phyloP scores from a whole-genome alignment of 2,888 invertebrate species.

The Marronus borbonicus region DNA sequence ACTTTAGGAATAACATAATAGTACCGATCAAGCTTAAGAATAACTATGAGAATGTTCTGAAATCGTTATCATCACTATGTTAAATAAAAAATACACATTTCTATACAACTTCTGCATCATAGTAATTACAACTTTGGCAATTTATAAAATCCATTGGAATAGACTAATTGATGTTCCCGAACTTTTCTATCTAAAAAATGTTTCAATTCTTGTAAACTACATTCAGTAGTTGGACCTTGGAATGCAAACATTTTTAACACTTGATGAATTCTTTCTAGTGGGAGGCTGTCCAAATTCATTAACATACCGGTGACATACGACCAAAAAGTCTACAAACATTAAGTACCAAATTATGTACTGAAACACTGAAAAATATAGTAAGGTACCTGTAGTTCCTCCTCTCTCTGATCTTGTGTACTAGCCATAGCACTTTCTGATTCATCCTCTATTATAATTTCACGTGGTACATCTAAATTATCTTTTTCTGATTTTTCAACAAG shows the following conservation, averaged over 20 bases:
- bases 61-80: too few relatives aligned
- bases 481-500: conserved; percentile 79
- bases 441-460: conserved; percentile 87
- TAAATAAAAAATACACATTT: background rate
- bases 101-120: too few relatives aligned
- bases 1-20: too few relatives aligned
- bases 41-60: too few relatives aligned
- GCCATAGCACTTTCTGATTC: conserved; percentile 96
- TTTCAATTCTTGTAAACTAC: conserved; percentile 89
- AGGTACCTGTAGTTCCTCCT: conserved; percentile 89
- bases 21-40: too few relatives aligned
- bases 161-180: conserved; percentile 88
- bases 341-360: conserved; percentile 31
- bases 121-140: conserved; percentile 79
- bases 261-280: conserved; percentile 93
- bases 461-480: conserved; percentile 74
- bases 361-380: background rate
- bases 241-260: conserved; percentile 98
- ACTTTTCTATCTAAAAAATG: conserved; percentile 95
- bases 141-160: conserved; percentile 90
- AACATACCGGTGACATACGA: conserved; percentile 98
- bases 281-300: conserved; percentile 92
- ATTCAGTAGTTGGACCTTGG: conserved; percentile 91
- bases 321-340: conserved; percentile 84
- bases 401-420: conserved; percentile 93